Percentiles rank a stretch among this genome's conserved stretches.
phyloP scores from a whole-genome alignment of 1,140 invertebrate genomes.

The Pseudomyrmex pallidus region DNA sequence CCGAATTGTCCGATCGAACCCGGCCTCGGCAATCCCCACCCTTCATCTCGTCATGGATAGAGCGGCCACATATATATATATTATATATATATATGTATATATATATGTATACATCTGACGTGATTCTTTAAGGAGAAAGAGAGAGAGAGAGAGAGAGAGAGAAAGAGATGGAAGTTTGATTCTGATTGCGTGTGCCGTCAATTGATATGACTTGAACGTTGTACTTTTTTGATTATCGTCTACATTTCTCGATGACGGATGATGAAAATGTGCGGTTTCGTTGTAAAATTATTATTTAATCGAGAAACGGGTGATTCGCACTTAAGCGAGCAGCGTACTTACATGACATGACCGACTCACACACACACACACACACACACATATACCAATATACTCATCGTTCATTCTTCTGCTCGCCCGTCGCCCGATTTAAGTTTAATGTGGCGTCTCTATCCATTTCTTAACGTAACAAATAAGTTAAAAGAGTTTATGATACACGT shows the following conservation, averaged over 20 bases:
- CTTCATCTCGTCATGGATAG: conserved; percentile 58
- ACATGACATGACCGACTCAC: background rate
- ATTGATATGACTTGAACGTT: conserved; percentile 72
- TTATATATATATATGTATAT: too few relatives aligned
- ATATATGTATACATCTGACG: too few relatives aligned
- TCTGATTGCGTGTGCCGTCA: conserved; percentile 54
- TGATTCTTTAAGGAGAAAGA: too few relatives aligned
- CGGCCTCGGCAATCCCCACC: conserved; percentile 56
- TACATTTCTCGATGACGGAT: conserved; percentile 40
- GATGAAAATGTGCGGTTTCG: conserved; percentile 44
- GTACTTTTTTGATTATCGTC: conserved; percentile 64
- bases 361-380: conserved; percentile 1
- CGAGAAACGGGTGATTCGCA: conserved; percentile 32
- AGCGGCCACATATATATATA: conserved; percentile 60
- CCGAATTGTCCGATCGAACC: conserved; percentile 1
- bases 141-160: conserved; percentile 37
- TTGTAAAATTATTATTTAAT: conserved; percentile 53
- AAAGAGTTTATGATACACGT: conserved; percentile 83
- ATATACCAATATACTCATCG: too few relatives aligned
- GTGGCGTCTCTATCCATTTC: conserved; percentile 68
- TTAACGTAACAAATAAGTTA: conserved; percentile 82
- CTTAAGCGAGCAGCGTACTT: conserved; percentile 14
- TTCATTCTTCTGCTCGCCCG: conserved; percentile 36
- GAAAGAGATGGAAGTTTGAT: conserved; percentile 41
- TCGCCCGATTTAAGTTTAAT: conserved; percentile 35